Conservation (phyloP, 1,140 invertebrate genomes). For the Ephestia elutella region DNA sequence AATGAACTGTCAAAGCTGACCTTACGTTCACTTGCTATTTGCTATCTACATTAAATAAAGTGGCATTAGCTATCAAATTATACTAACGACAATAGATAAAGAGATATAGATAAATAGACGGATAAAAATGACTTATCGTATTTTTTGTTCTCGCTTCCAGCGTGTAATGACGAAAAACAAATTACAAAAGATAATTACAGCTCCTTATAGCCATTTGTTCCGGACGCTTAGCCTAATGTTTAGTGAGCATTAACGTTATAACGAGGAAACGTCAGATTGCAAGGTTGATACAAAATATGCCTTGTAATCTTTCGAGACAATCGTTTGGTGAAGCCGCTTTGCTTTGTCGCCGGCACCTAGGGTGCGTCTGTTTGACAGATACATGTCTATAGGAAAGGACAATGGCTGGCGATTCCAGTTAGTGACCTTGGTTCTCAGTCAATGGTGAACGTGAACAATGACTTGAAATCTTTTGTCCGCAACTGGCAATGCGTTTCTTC, state of each 20-base stretch:
- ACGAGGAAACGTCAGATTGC: constrained; percentile 13
- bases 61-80: constrained; percentile 1
- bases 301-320: constrained; percentile 14
- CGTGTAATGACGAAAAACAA: neutral
- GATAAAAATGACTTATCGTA: neutral
- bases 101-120: neutral
- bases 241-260: neutral
- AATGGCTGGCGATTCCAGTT: neutral
- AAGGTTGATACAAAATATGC: constrained; percentile 8
- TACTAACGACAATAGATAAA: neutral
- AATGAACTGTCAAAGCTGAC: constrained; percentile 24
- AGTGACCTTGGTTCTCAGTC: neutral
- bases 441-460: constrained; percentile 2
- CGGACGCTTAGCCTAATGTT: neutral
- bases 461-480: neutral
- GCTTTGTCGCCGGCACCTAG: constrained; percentile 1
- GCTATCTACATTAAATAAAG: constrained; percentile 1
- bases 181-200: neutral
- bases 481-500: neutral
- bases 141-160: neutral
- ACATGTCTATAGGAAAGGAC: constrained; percentile 13
- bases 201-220: neutral
- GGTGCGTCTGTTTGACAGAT: constrained; percentile 9
- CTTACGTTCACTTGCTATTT: constrained; percentile 20
- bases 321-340: constrained; percentile 4